These are phyloP conservation scores for Thermophis baileyi DNA, from an alignment of 2,113 vertebrate species.

Conservation along the genomic window DNA sequence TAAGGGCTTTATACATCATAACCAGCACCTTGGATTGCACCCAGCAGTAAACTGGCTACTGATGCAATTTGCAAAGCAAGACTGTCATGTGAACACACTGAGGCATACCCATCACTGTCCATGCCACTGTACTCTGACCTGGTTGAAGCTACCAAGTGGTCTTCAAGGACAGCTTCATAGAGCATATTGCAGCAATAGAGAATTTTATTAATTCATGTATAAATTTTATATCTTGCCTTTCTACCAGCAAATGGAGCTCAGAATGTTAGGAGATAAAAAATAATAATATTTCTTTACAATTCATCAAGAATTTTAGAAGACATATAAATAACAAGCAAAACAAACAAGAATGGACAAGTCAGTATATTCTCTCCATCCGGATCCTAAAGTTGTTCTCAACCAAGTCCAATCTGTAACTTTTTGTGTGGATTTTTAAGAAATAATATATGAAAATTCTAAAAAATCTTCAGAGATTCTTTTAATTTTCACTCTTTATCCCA, in stretches of 20 bases:
- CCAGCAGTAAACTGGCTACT: background rate
- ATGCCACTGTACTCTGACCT: background rate
- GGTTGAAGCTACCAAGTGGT: background rate
- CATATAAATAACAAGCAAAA: background rate
- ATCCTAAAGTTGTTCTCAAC: background rate
- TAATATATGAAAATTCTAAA: background rate
- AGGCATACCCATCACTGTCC: background rate
- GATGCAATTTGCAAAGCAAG: background rate
- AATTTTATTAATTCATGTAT: background rate
- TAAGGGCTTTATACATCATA: background rate
- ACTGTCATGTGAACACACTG: background rate
- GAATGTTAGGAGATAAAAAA: background rate
- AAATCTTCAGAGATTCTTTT: background rate
- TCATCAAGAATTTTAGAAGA: background rate
- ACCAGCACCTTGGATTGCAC: background rate
- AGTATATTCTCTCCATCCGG: background rate
- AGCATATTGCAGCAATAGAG: background rate
- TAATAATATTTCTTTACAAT: background rate
- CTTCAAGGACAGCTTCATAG: background rate
- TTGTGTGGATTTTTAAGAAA: background rate
- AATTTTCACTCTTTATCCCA: background rate
- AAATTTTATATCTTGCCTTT: background rate
- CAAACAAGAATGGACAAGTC: background rate
- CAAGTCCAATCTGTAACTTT: background rate
- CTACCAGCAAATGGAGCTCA: background rate